A percentile compares a stretch with the other conserved stretches of the same genome.
phyloP scores from a whole-genome alignment of 2,797 vertebrate species.

The Meda fulgida region DNA sequence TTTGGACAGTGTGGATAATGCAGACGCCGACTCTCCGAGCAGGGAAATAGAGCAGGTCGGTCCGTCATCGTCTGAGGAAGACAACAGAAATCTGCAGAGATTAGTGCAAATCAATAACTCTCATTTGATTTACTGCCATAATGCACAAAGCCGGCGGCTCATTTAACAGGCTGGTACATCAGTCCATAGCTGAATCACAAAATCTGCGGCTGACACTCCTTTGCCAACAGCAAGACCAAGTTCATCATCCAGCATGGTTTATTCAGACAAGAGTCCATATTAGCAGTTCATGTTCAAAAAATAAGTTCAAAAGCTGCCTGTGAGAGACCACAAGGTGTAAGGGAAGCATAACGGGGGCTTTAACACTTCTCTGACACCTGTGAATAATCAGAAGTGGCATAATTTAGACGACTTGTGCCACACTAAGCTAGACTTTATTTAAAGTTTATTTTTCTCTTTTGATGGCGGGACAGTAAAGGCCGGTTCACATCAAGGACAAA shows the following conservation, averaged over 20 bases:
- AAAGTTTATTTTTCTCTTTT: not conserved
- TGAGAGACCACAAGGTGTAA: conserved; percentile 24
- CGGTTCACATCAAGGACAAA: not conserved
- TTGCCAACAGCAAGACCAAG: conserved; percentile 1
- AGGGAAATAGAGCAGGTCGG: not conserved
- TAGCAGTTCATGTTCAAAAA: conserved; percentile 70
- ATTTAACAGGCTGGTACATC: conserved; percentile 36
- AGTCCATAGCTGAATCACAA: conserved; percentile 27
- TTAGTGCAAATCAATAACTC: conserved; percentile 40
- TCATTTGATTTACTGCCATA: conserved; percentile 25
- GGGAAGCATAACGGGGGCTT: not conserved
- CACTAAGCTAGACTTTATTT: not conserved
- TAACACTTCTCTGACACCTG: not conserved
- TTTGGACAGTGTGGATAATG: conserved; percentile 21
- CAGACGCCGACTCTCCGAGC: not conserved
- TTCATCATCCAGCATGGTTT: conserved; percentile 17
- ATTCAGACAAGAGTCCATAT: not conserved
- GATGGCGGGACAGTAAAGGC: not conserved
- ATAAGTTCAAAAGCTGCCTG: conserved; percentile 71
- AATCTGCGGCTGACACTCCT: conserved; percentile 20
- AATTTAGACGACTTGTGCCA: no score
- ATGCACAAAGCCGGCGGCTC: conserved; percentile 24
- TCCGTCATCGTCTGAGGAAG: not conserved
- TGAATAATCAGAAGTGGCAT: not conserved
- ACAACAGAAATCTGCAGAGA: conserved; percentile 27